Percentiles rank a stretch among this genome's conserved stretches.
Evolutionary conservation across 2,113 vertebrate species (phyloP).

Genomic region (Albula goreensis): DNA sequence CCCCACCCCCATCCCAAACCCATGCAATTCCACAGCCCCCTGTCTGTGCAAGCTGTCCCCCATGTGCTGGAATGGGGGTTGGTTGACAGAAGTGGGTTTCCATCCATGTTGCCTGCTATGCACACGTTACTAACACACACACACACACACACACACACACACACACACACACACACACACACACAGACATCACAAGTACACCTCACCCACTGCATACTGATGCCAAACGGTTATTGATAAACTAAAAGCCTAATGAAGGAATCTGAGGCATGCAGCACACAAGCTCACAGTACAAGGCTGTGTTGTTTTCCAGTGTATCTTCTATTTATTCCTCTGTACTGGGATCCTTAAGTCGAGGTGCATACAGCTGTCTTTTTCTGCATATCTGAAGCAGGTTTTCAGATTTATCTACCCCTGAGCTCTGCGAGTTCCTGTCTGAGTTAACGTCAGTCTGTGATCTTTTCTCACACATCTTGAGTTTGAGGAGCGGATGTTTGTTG

Average conservation of each 20-base stretch:
- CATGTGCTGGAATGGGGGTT: not conserved
- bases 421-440: not conserved
- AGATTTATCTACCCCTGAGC: not conserved
- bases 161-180: too few species aligned
- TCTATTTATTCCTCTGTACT: not conserved
- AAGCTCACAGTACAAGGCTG: not conserved
- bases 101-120: not conserved
- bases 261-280: too few species aligned
- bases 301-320: not conserved
- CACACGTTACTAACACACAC: not conserved
- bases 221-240: too few species aligned
- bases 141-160: too few species aligned
- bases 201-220: too few species aligned
- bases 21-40: not conserved
- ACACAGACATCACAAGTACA: not conserved
- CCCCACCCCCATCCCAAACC: slow-evolving; percentile 31
- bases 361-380: not conserved
- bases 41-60: not conserved
- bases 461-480: not conserved
- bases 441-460: not conserved
- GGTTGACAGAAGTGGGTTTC: not conserved
- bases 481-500: not conserved
- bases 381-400: not conserved
- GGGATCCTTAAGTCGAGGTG: not conserved
- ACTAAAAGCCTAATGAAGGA: too few species aligned